These are phyloP conservation scores for Ips nitidus DNA, from an alignment of 1,140 invertebrate species.

Conservation along the genomic window DNA sequence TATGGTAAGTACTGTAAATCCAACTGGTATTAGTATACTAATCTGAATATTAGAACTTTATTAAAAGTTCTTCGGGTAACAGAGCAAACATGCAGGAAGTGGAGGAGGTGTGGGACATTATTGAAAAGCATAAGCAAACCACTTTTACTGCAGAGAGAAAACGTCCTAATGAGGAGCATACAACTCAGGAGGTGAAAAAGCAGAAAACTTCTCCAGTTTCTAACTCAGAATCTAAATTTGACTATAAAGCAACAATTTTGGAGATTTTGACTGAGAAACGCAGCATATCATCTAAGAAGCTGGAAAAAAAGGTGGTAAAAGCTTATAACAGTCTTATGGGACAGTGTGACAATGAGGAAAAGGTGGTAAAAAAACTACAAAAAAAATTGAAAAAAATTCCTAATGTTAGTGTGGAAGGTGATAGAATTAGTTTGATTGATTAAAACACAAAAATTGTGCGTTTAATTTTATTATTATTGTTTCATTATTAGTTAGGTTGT, in stretches of 20 bases:
- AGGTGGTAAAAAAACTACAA: slow-evolving; percentile 51
- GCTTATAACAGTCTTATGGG: slow-evolving; percentile 47
- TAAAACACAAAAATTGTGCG: not conserved
- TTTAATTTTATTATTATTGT: too few species aligned
- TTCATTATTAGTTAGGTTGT: too few species aligned
- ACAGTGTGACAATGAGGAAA: slow-evolving; percentile 44
- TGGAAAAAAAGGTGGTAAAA: slow-evolving; percentile 52
- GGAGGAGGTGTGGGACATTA: slow-evolving; percentile 68
- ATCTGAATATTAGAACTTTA: slow-evolving; percentile 60
- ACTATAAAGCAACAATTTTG: slow-evolving; percentile 51
- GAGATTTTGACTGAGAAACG: slow-evolving; percentile 49
- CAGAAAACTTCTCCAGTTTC: too few species aligned
- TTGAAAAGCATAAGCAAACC: slow-evolving; percentile 60
- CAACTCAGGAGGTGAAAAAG: too few species aligned
- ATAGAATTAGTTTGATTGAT: slow-evolving; percentile 18
- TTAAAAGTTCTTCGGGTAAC: slow-evolving; percentile 61
- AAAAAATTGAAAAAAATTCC: slow-evolving; percentile 53
- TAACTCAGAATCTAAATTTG: slow-evolving; percentile 42
- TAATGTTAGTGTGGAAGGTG: slow-evolving; percentile 34
- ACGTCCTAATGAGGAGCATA: too few species aligned
- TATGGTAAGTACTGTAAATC: slow-evolving; percentile 52
- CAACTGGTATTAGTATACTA: slow-evolving; percentile 6
- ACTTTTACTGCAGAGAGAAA: not conserved
- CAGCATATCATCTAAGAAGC: slow-evolving; percentile 52
- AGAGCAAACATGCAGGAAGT: slow-evolving; percentile 60